Evolutionary conservation across 2,797 vertebrate genomes (phyloP), one percentile per base, ranked within the genome.

Genomic region (Pachyuromys duprasi): DNA sequence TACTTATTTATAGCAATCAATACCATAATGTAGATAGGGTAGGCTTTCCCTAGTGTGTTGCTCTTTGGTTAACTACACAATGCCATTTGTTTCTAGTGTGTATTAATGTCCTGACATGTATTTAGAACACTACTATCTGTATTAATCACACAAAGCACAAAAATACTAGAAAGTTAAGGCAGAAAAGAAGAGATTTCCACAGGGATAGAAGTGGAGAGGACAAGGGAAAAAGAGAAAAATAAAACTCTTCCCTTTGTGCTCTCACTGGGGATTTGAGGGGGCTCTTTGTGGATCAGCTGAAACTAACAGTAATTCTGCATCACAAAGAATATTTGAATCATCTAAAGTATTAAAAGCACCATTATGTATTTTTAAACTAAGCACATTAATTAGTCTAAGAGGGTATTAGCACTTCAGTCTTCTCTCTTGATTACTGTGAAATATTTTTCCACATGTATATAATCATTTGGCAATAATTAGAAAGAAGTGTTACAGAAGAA

Each of bases 381-480:
- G 55, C 67, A 67, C 90, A 90, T 89, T 91, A 93, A 96, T 96
- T 93, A 96, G 76, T 80, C 28, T 94, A 91, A 93, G 75, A 96
- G 83, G 62, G 70, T 36, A 93, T 91, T 89, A 91, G 60, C 53
- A 62, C 67, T 95, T 91, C 45, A 90, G n/a, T 72, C 70, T 80
- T 93, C 70, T 96, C 92, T 89, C 90, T 83, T 97, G 75, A 96
- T 95, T 95, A 93, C 55, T 78, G 13, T 86, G 89, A 95, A 93
- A 93, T 39, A n/a, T 97, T 94, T 95, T 83, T 45, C 36, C 69
- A 87, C 36, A 57, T 57, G 65, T 42, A 70, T 42, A 70, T 92
- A 69, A 83, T 95, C 13, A 92, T 75, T 78, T 94, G 60, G 90
- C 86, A 96, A 91, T 92, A 92, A 93, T 82, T 86, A 36, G 49